These are phyloP conservation scores for Bombus sylvicola DNA, from an alignment of 1,140 invertebrate species.

Conservation along the genomic window DNA sequence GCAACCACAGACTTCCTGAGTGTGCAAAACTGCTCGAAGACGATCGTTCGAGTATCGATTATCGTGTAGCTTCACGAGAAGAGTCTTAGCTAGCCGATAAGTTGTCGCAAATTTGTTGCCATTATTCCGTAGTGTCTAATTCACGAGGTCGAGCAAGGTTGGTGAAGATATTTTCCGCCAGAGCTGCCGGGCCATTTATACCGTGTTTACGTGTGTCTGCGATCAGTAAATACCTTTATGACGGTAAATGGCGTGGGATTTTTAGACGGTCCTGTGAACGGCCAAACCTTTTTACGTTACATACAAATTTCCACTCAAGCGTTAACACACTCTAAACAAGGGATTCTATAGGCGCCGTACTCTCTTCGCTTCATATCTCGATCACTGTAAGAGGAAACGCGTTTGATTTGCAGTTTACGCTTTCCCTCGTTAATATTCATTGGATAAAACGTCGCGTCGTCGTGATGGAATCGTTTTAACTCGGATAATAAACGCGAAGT, in stretches of 20 bases:
- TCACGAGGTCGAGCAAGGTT: slow-evolving; percentile 2
- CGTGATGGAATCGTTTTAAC: not conserved
- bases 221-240: slow-evolving; percentile 19
- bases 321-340: slow-evolving; percentile 10
- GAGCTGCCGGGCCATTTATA: not conserved
- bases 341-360: not conserved
- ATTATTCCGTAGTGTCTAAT: not conserved
- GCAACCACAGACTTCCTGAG: not conserved
- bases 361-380: not conserved
- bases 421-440: not conserved
- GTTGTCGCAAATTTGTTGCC: slow-evolving; percentile 30
- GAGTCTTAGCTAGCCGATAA: not conserved
- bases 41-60: slow-evolving; percentile 14
- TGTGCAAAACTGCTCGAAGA: not conserved
- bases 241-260: slow-evolving; percentile 8
- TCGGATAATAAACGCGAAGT: not conserved
- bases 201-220: not conserved
- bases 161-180: slow-evolving; percentile 35
- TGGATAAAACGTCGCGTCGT: not conserved
- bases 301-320: slow-evolving; percentile 16
- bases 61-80: not conserved
- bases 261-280: not conserved
- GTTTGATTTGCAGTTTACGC: not conserved
- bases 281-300: slow-evolving; percentile 5
- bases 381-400: not conserved